Evolutionary conservation across 2,113 vertebrate genomes (phyloP), one percentile per base, ranked within the genome.

Genomic region (Reinhardtius hippoglossoides): DNA sequence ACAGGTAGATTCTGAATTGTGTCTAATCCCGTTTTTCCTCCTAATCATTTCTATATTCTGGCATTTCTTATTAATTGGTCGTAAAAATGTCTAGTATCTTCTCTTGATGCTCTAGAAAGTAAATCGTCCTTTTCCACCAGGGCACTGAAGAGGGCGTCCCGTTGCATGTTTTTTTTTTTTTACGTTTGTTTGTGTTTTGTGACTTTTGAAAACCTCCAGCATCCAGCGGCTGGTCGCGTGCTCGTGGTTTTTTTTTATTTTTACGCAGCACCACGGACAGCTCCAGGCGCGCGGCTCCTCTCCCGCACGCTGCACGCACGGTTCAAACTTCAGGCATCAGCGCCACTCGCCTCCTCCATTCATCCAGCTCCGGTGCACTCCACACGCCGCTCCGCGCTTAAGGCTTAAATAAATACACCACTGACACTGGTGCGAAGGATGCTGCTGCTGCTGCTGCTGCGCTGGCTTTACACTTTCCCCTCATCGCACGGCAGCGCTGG

Each of bases 191-290:
- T 13, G 21, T 12, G 24, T 55, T n/a, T 37, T 31, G 74, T 85
- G 79, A 87, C 64, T 81, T 76, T 44, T 67, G 62, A 13, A 42
- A 80, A 60, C 79, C 84, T 83, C 44, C 77, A 82, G 90, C 87
- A 83, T 87, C 84, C 73, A 23, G 65, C 52, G 44, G 80, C 72
- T 69, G 44, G 60, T 57, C 5, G 58, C 0, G 21, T 26, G 13
- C 21, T 52, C 10, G 23, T 40, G 23, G 60, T 35, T 35, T 35
- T 35, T 35, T 27, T 26, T 23, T 1, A 23, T 40, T 24, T 62
- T 35, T 26, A 59, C 77, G 86, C 91, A 94, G 94, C 46, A 95
- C 94, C 92, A 42, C 80, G 91, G 94, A 93, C 91, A 94, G 92
- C 84, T 93, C 78, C 89, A 26, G 62, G 75, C 54, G 10, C 31